Evolutionary conservation across 2,797 vertebrate genomes (phyloP).

Genomic region (Knipowitschia caucasica): DNA sequence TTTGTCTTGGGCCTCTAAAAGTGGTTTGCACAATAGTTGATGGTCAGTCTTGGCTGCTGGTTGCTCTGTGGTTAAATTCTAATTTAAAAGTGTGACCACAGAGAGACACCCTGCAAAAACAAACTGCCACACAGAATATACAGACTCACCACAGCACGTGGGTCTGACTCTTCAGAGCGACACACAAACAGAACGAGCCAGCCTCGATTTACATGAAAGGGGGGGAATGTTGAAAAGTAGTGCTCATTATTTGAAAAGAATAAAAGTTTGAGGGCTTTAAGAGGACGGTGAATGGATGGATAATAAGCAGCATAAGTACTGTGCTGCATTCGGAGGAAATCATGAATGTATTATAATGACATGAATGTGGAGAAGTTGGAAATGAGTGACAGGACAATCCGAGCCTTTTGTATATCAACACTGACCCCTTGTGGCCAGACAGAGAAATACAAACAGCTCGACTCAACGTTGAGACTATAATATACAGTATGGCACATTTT

Average conservation of each 20-base stretch:
- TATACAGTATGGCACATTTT: no score
- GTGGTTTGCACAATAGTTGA: constrained; percentile 56
- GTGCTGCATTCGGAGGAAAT: constrained; percentile 30
- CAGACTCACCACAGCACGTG: constrained; percentile 16
- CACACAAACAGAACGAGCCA: neutral
- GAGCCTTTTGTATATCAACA: constrained; percentile 61
- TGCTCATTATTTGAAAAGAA: constrained; percentile 12
- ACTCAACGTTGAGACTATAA: constrained; percentile 14
- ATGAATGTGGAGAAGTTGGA: constrained; percentile 10
- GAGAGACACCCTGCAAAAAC: constrained; percentile 24
- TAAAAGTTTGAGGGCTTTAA: constrained; percentile 21
- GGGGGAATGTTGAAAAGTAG: constrained; percentile 10
- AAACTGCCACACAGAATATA: constrained; percentile 24
- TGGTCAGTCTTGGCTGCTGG: constrained; percentile 52
- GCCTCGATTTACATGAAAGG: neutral
- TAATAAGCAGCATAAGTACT: constrained; percentile 10
- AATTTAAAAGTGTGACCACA: constrained; percentile 49
- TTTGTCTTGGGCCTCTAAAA: constrained; percentile 44
- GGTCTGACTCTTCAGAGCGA: constrained; percentile 1
- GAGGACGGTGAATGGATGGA: constrained; percentile 17
- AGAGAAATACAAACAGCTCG: constrained; percentile 10
- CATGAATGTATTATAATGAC: constrained; percentile 20
- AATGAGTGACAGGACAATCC: constrained; percentile 5
- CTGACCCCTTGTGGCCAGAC: constrained; percentile 69
- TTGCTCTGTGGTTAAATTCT: constrained; percentile 45